Evolutionary conservation across 2,113 vertebrate genomes (phyloP).

Genomic region (Hippocampus abdominalis): DNA sequence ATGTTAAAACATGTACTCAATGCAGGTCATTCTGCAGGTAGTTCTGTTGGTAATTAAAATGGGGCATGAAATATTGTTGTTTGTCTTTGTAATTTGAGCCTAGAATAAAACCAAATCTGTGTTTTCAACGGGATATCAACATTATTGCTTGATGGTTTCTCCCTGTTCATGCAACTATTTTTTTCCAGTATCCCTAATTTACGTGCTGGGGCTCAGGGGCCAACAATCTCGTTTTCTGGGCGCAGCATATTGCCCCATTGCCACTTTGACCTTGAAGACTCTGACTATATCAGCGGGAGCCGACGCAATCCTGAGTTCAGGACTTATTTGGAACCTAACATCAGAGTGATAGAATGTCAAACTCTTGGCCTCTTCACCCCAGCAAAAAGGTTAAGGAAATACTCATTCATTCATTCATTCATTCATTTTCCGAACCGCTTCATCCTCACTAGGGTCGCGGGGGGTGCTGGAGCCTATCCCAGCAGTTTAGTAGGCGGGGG

Average conservation of each 20-base stretch:
- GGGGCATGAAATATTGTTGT: background rate
- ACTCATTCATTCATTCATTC: too few relatives aligned
- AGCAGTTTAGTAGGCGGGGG: too few relatives aligned
- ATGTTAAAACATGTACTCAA: background rate
- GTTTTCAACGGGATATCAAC: background rate
- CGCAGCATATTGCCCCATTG: constrained; percentile 75
- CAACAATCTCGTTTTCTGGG: constrained; percentile 69
- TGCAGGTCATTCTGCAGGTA: too few relatives aligned
- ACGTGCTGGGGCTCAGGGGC: constrained; percentile 57
- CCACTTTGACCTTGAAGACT: constrained; percentile 84
- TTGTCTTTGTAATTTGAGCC: background rate
- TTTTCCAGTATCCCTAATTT: constrained; percentile 81
- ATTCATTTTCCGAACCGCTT: too few relatives aligned
- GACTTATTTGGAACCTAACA: constrained; percentile 63
- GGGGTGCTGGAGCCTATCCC: too few relatives aligned
- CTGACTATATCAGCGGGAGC: constrained; percentile 75
- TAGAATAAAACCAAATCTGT: background rate
- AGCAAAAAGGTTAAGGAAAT: constrained; percentile 65
- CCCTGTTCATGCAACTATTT: constrained; percentile 3
- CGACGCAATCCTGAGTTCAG: constrained; percentile 55
- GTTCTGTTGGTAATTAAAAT: background rate
- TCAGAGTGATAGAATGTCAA: constrained; percentile 79
- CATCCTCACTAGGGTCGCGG: too few relatives aligned
- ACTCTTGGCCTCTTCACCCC: constrained; percentile 67
- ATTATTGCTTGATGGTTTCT: background rate